These are phyloP conservation scores for Liasis olivaceus DNA, from an alignment of 2,797 vertebrate species.

Conservation along the genomic window DNA sequence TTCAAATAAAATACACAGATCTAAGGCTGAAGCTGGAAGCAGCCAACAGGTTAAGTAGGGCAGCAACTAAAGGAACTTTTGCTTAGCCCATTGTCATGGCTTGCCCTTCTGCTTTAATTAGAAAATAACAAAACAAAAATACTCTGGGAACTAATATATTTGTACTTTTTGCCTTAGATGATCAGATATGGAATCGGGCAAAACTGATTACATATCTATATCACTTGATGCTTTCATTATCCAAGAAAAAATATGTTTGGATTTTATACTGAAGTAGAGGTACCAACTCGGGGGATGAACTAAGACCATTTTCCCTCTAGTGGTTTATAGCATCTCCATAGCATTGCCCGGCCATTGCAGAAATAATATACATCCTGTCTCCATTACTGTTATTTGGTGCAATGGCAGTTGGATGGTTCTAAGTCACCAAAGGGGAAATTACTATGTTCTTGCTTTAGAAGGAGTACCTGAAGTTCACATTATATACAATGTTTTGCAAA, in stretches of 20 bases:
- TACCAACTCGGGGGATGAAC: background rate
- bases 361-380: background rate
- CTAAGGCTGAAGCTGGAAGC: background rate
- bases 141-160: background rate
- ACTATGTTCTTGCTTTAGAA: background rate
- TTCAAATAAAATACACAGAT: background rate
- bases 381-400: background rate
- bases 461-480: background rate
- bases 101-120: background rate
- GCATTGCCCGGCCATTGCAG: background rate
- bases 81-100: background rate
- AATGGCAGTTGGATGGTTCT: background rate
- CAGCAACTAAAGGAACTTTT: background rate
- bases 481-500: background rate
- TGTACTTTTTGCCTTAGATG: background rate
- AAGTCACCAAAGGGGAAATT: background rate
- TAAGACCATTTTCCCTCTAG: background rate
- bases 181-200: background rate
- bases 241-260: background rate
- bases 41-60: background rate
- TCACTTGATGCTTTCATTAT: background rate
- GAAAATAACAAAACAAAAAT: background rate
- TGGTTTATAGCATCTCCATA: background rate
- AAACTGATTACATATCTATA: background rate
- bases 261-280: background rate